Percentiles rank a stretch among this genome's conserved stretches.
phyloP scores from a whole-genome alignment of 2,888 invertebrate genomes.

The Penaeus monodon region DNA sequence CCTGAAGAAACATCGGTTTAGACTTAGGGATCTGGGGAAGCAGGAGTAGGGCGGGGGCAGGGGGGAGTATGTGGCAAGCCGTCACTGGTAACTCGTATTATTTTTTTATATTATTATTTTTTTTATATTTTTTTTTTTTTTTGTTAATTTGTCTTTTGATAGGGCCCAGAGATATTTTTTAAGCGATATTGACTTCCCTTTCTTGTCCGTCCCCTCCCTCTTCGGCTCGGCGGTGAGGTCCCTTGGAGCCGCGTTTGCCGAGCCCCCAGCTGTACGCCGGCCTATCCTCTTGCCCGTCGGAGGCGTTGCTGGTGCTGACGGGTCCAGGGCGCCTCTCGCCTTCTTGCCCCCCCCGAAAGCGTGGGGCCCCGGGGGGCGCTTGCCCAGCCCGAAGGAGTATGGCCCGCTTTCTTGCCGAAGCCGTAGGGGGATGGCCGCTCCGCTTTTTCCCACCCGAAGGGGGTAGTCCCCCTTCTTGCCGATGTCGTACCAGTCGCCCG shows the following conservation, averaged over 20 bases:
- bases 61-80: too few species aligned
- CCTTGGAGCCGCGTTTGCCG: background rate
- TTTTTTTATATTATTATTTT: too few species aligned
- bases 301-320: conserved; percentile 4
- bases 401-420: conserved; percentile 38
- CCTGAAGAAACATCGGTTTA: too few species aligned
- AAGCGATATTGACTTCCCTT: background rate
- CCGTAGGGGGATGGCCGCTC: conserved; percentile 5
- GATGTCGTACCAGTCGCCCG: too few species aligned
- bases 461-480: background rate
- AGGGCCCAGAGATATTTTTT: background rate
- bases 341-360: conserved; percentile 36
- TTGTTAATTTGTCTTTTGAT: too few species aligned
- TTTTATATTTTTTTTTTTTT: too few species aligned
- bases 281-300: conserved; percentile 23
- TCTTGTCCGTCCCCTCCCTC: background rate
- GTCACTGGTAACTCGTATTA: too few species aligned
- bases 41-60: too few species aligned
- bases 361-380: conserved; percentile 25
- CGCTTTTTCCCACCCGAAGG: conserved; percentile 38
- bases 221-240: background rate
- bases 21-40: too few species aligned
- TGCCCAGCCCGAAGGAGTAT: conserved; percentile 46
- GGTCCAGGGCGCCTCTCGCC: too few species aligned
- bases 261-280: conserved; percentile 4